These are phyloP conservation scores for Tortrix viridana DNA, from an alignment of 2,888 invertebrate genomes.

Conservation along the genomic window DNA sequence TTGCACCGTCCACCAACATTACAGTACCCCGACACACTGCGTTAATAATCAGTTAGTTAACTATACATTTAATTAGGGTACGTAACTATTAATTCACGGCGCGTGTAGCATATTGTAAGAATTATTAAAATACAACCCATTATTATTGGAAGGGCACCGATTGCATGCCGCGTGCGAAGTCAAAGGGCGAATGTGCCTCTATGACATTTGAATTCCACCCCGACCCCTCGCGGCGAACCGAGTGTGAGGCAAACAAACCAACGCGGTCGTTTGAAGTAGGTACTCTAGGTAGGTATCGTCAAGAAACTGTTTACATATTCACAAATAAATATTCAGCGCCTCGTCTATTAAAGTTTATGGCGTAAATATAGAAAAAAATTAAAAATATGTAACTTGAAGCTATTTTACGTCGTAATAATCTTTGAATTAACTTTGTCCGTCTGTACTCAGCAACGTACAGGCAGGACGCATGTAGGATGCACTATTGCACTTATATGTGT, in stretches of 20 bases:
- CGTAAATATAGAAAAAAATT: too few relatives aligned
- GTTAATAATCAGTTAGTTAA: neutral
- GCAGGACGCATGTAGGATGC: too few relatives aligned
- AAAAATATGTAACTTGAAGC: too few relatives aligned
- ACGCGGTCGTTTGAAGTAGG: neutral
- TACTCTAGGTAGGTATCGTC: neutral
- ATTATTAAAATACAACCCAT: constrained; percentile 11
- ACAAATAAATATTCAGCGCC: too few relatives aligned
- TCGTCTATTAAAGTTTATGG: too few relatives aligned
- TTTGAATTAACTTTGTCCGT: too few relatives aligned
- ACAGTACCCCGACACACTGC: neutral
- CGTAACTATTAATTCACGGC: neutral
- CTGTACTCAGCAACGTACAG: too few relatives aligned
- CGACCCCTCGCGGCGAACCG: constrained; percentile 12
- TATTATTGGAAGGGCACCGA: constrained; percentile 11
- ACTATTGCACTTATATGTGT: too few relatives aligned
- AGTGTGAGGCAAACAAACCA: constrained; percentile 6
- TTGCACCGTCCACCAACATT: too few relatives aligned
- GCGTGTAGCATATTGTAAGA: constrained; percentile 15
- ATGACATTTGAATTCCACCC: constrained; percentile 14
- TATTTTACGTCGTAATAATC: too few relatives aligned
- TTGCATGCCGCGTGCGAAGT: constrained; percentile 11
- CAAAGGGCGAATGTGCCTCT: constrained; percentile 21
- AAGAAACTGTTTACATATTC: too few relatives aligned
- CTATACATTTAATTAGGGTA: constrained; percentile 3